Conservation (phyloP, 2,888 invertebrate genomes). For the Pyralis farinalis region DNA sequence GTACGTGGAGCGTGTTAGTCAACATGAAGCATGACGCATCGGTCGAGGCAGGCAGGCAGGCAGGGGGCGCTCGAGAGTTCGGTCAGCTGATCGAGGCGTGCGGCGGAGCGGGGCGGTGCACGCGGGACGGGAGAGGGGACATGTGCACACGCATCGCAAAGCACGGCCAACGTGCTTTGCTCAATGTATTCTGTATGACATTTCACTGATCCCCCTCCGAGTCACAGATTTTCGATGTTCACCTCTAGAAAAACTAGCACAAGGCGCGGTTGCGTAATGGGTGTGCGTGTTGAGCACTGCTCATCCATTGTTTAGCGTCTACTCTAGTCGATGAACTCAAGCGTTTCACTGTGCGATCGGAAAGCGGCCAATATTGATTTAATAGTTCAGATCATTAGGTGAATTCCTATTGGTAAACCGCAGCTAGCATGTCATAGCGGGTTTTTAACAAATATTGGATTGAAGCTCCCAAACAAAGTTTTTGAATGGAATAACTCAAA, state of each 20-base stretch:
- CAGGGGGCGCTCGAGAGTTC: conserved; percentile 41
- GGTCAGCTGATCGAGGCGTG: conserved; percentile 73
- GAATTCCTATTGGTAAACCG: background rate
- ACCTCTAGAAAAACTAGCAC: conserved; percentile 51
- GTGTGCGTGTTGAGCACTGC: conserved; percentile 29
- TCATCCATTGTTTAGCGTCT: conserved; percentile 28
- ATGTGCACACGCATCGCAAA: conserved; percentile 47
- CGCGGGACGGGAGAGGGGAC: conserved; percentile 18
- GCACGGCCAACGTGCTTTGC: conserved; percentile 41
- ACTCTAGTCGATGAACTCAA: conserved; percentile 45
- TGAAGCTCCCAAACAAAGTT: too few relatives aligned
- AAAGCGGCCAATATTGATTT: background rate
- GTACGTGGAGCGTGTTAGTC: conserved; percentile 45
- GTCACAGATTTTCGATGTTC: conserved; percentile 38
- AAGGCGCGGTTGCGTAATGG: conserved; percentile 61
- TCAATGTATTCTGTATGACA: conserved; percentile 44
- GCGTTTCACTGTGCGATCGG: conserved; percentile 30
- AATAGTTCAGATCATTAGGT: background rate
- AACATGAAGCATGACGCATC: conserved; percentile 53
- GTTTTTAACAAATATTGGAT: too few relatives aligned
- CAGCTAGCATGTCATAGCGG: too few relatives aligned
- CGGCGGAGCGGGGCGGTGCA: conserved; percentile 23
- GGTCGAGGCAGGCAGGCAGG: conserved; percentile 32
- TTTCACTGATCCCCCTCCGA: conserved; percentile 35
- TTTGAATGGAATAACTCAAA: too few relatives aligned